A percentile compares a stretch with the other conserved stretches of the same genome.
These are phyloP conservation scores for Trichoplusia ni DNA, from an alignment of 1,140 invertebrate species.

Conservation along the genomic window DNA sequence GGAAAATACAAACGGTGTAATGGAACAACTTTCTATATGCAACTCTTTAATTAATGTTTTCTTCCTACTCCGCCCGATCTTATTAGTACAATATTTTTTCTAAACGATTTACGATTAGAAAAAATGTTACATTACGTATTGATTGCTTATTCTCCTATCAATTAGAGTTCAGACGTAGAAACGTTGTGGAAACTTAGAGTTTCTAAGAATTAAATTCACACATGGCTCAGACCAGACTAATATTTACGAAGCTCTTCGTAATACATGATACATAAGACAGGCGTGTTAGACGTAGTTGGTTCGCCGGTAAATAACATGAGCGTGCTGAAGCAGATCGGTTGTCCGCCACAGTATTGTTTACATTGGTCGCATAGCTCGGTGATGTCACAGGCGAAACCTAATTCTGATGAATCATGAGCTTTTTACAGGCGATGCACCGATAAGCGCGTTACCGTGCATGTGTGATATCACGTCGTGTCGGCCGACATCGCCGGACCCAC, in stretches of 20 bases:
- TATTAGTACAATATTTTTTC: conserved; percentile 19
- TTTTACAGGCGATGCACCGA: conserved; percentile 75
- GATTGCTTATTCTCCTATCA: not conserved
- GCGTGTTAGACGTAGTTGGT: not conserved
- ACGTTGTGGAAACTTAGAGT: conserved; percentile 18
- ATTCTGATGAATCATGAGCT: conserved; percentile 76
- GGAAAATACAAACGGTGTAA: conserved; percentile 14
- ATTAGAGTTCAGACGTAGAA: not conserved
- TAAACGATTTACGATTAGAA: too few relatives aligned
- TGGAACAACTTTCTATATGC: conserved; percentile 15
- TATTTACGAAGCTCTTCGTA: conserved; percentile 21
- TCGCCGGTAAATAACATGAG: conserved; percentile 16
- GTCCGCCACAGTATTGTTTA: conserved; percentile 29
- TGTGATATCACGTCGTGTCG: conserved; percentile 59
- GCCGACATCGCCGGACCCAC: conserved; percentile 62
- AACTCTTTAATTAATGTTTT: conserved; percentile 20
- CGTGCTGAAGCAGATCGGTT: conserved; percentile 21
- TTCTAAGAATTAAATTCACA: conserved; percentile 31
- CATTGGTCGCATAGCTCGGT: conserved; percentile 51
- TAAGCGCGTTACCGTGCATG: conserved; percentile 63
- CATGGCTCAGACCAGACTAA: conserved; percentile 22
- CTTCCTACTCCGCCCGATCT: conserved; percentile 11
- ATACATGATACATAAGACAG: not conserved
- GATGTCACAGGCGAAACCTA: conserved; percentile 72
- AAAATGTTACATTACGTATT: too few relatives aligned